Evolutionary conservation across 2,888 invertebrate genomes (phyloP).

Genomic region (Eupithecia centaureata): DNA sequence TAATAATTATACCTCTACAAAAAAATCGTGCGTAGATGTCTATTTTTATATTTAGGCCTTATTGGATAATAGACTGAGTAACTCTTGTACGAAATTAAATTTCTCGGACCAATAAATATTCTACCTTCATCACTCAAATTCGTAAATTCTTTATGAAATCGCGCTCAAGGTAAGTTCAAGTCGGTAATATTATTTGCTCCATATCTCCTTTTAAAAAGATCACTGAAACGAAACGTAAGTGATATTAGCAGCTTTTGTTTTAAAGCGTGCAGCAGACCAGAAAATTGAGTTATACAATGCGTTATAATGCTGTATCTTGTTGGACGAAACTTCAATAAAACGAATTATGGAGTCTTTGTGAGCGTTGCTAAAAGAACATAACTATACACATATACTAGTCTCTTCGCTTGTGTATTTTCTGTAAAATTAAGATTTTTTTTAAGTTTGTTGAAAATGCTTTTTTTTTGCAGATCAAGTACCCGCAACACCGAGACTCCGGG

Average conservation of each 20-base stretch:
- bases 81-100: background rate
- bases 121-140: background rate
- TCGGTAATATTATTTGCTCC: background rate
- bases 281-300: conserved; percentile 44
- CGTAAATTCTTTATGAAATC: background rate
- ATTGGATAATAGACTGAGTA: background rate
- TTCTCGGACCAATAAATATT: background rate
- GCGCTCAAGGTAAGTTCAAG: background rate
- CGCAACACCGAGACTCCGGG: conserved; percentile 94
- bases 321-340: conserved; percentile 31
- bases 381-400: no score
- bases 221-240: conserved; percentile 27
- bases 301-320: conserved; percentile 43
- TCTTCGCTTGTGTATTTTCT: background rate
- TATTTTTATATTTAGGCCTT: background rate
- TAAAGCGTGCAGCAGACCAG: conserved; percentile 41
- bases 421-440: no score
- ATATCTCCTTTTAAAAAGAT: conserved; percentile 18
- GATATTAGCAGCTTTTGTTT: conserved; percentile 35
- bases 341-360: conserved; percentile 28
- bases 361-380: conserved; percentile 1
- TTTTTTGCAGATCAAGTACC: conserved; percentile 92
- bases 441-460: conserved; percentile 16
- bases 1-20: no score
- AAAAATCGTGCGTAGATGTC: no score